Conservation (phyloP, 2,113 vertebrate species). For the Nothoprocta pentlandii region DNA sequence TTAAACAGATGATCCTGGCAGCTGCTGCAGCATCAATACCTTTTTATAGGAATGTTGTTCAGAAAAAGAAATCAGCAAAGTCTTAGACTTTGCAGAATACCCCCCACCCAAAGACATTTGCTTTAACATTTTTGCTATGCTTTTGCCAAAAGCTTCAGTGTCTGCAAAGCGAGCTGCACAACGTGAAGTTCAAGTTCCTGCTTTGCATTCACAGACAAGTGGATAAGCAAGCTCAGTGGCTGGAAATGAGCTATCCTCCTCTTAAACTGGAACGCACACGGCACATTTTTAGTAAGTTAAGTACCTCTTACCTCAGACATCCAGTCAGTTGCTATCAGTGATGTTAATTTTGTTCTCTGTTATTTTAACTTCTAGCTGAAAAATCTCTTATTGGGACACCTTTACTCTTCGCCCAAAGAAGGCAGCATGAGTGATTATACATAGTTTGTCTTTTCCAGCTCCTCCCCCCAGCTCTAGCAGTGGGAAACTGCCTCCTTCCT, state of each 20-base stretch:
- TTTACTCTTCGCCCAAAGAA: neutral
- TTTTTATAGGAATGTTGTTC: neutral
- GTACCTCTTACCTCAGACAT: constrained; percentile 37
- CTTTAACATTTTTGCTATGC: constrained; percentile 22
- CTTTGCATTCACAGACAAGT: constrained; percentile 69
- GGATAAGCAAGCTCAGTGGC: constrained; percentile 70
- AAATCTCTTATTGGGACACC: neutral
- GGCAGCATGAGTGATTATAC: neutral
- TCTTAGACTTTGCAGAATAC: neutral
- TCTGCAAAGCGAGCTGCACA: constrained; percentile 77
- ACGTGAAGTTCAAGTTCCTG: constrained; percentile 32
- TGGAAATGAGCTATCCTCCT: constrained; percentile 80
- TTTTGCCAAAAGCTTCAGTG: constrained; percentile 75
- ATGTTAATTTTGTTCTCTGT: neutral
- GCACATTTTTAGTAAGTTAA: neutral
- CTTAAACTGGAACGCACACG: neutral
- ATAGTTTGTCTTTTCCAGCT: constrained; percentile 31
- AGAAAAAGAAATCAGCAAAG: neutral
- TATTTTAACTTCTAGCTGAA: neutral
- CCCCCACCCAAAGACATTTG: neutral
- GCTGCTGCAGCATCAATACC: neutral
- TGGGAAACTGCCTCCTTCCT: constrained; percentile 27
- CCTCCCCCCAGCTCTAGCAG: constrained; percentile 24
- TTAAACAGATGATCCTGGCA: neutral
- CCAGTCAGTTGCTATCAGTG: neutral